A percentile compares a stretch with the other conserved stretches of the same genome.
These are phyloP conservation scores for Euplagia quadripunctaria DNA, from an alignment of 2,888 invertebrate genomes.

Conservation along the genomic window DNA sequence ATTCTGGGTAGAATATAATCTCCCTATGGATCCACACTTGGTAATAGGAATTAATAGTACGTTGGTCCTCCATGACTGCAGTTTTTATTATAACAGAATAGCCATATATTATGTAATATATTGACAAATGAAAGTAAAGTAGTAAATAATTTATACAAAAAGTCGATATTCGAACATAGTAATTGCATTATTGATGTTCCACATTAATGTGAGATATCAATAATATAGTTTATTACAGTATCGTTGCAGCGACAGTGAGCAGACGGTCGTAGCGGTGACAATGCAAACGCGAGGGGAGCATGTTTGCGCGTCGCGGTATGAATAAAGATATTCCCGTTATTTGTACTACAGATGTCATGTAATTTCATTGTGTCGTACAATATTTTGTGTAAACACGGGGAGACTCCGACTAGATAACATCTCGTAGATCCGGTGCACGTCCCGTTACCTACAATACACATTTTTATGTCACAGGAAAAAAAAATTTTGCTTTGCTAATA, in stretches of 20 bases:
- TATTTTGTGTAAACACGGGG: constrained; percentile 87
- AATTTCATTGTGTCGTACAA: constrained; percentile 86
- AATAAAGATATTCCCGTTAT: constrained; percentile 87
- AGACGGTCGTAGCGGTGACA: constrained; percentile 78
- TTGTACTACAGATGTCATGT: constrained; percentile 88
- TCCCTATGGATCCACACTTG: too few species aligned
- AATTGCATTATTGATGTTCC: constrained; percentile 6
- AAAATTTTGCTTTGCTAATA: constrained; percentile 69
- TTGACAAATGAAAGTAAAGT: not conserved
- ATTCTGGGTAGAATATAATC: too few species aligned
- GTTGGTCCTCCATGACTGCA: too few species aligned
- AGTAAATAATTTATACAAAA: constrained; percentile 4
- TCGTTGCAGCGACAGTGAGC: constrained; percentile 72
- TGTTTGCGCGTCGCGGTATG: constrained; percentile 83
- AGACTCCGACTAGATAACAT: constrained; percentile 81
- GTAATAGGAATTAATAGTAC: too few species aligned
- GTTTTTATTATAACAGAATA: too few species aligned
- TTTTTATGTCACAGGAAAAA: constrained; percentile 74
- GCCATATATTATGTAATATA: not conserved
- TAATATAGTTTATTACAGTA: constrained; percentile 55
- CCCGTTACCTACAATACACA: constrained; percentile 73
- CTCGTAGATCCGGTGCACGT: constrained; percentile 76
- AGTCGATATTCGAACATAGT: constrained; percentile 16
- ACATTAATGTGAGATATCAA: constrained; percentile 31
- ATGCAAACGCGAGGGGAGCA: constrained; percentile 77